Evolutionary conservation across 2,797 vertebrate genomes (phyloP).

Genomic region (Enteromius argenteus): DNA sequence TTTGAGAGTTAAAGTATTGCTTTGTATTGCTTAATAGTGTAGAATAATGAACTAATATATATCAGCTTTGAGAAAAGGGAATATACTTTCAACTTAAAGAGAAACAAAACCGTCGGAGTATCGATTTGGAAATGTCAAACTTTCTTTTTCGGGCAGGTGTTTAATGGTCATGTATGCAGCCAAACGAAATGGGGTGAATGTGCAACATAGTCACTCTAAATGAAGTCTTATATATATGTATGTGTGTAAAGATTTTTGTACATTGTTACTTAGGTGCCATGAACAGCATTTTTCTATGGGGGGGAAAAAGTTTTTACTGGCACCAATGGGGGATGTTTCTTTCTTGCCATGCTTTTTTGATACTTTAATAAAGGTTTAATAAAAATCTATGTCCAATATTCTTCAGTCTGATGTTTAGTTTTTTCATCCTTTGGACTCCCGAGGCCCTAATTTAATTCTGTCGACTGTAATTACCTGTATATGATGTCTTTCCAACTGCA

Average conservation of each 20-base stretch:
- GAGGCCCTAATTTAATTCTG: neutral
- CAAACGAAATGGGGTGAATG: neutral
- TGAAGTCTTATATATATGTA: neutral
- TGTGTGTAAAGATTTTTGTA: neutral
- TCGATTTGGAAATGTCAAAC: neutral
- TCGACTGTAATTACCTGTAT: conserved; percentile 18
- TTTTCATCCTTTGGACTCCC: neutral
- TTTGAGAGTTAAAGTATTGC: conserved; percentile 8
- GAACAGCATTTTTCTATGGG: conserved; percentile 11
- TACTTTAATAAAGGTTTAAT: conserved; percentile 56
- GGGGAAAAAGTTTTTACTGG: conserved; percentile 2
- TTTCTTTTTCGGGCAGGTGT: neutral
- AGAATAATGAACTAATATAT: conserved; percentile 28
- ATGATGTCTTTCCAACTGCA: conserved; percentile 2
- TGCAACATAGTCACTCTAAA: conserved; percentile 25
- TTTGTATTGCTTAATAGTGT: neutral
- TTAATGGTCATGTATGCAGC: conserved; percentile 15
- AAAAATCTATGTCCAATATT: conserved; percentile 50
- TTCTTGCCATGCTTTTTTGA: conserved; percentile 54
- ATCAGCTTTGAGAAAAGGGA: conserved; percentile 15
- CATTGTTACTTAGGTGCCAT: conserved; percentile 4
- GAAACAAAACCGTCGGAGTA: neutral
- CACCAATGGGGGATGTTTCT: conserved; percentile 45
- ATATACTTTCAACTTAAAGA: neutral
- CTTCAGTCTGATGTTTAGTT: conserved; percentile 6